Evolutionary conservation across 2,797 vertebrate species (phyloP).

Genomic region (Tauraco hartlaubi): DNA sequence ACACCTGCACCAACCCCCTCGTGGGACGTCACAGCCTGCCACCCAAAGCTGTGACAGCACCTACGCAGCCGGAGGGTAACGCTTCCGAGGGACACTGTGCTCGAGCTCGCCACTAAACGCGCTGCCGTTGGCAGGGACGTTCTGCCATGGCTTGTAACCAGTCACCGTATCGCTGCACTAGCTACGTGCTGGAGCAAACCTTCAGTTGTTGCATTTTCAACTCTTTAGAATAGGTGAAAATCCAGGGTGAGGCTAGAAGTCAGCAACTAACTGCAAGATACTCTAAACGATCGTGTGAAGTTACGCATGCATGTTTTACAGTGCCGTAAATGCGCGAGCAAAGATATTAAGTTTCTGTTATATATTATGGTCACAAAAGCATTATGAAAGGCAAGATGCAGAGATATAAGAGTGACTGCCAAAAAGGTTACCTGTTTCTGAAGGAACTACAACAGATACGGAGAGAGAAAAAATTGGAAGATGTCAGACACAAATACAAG

Average conservation of each 20-base stretch:
- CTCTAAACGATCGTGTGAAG: not conserved
- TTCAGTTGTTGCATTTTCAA: not conserved
- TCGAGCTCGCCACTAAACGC: not conserved
- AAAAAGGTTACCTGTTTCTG: conserved; percentile 88
- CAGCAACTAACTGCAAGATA: not conserved
- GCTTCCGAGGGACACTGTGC: not conserved
- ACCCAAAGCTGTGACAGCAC: not conserved
- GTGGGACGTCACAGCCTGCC: not conserved
- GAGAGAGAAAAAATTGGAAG: conserved; percentile 79
- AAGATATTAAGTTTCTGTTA: conserved; percentile 6
- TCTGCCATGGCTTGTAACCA: not conserved
- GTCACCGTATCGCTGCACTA: not conserved
- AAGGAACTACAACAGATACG: conserved; percentile 85
- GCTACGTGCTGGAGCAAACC: not conserved
- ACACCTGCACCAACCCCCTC: not conserved
- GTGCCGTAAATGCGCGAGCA: conserved; percentile 14
- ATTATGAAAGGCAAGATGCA: conserved; percentile 61
- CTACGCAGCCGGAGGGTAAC: not conserved
- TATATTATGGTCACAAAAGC: conserved; percentile 21
- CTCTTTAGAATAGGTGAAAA: not conserved
- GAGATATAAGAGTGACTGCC: conserved; percentile 52
- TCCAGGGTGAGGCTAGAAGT: not conserved
- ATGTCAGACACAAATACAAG: conserved; percentile 72
- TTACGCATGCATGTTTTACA: conserved; percentile 38
- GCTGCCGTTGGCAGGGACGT: not conserved